Base-by-base conservation (phyloP, 1,140 invertebrate species). In the Atta colombica region DNA sequence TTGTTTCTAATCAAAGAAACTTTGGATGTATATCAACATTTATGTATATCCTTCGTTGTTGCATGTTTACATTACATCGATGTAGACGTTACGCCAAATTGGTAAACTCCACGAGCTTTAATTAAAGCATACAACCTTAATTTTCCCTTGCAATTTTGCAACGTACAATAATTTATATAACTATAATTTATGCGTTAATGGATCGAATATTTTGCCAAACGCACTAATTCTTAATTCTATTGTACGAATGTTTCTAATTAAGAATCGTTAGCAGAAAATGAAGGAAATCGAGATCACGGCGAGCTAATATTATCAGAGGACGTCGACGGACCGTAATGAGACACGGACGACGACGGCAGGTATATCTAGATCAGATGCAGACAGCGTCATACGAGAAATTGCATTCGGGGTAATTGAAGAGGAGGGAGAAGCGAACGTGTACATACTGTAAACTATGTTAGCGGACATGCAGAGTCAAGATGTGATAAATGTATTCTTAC, bases 321-420 rank as follows among this genome's bases (percentile, higher is more conserved):
- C 69, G 80, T 75, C 69, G 69, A 61, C 80, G 80, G 69, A 61
- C 58, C 80, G 80, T 84, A 84, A 84, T 84, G 80, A 84, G 80
- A 84, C 80, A 84, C 69, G 80, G 80, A 61, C 80, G 80, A 55
- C 80, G 80, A 84, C 69, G 80, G 78, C 39, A 84, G 72, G 85
- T 87, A 89, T 74, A 89, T 90, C 88, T 84, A 77, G 85, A 90
- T 90, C 88, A 87, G 88, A 69, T 75, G 82, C 74, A 68, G 74
- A 78, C 75, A 85, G 63, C 51, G 86, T 89, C 88, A 87, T 69
- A 72, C 85, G 75, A 89, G 85, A 69, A 81, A 90, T 90, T 63
- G 88, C 85, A 77, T 87, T 80, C 53, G 60, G 71, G 89, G 86
- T 90, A 90, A 90, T 90, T 90, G 89, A 90, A 90, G 85, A 87